phyloP scores from a whole-genome alignment of 2,888 invertebrate genomes.

The Polydrusus tereticollis region DNA sequence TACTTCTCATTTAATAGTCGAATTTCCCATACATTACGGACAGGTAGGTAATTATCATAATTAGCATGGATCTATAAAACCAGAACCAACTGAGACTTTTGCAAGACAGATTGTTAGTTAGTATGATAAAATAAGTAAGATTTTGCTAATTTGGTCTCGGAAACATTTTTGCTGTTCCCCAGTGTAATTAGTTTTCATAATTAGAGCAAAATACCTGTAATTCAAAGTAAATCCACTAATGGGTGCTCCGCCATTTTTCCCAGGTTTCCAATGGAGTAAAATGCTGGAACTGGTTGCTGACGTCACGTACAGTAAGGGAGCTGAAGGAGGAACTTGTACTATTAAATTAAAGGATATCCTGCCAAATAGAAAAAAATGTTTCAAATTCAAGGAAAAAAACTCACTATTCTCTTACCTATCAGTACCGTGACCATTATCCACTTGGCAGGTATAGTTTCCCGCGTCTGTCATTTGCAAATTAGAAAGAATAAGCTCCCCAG shows the following conservation, averaged over 20 bases:
- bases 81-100: too few relatives aligned
- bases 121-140: too few relatives aligned
- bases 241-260: slow-evolving; percentile 77
- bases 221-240: slow-evolving; percentile 78
- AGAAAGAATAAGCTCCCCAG: slow-evolving; percentile 76
- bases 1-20: too few relatives aligned
- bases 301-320: slow-evolving; percentile 80
- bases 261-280: slow-evolving; percentile 81
- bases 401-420: slow-evolving; percentile 66
- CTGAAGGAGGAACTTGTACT: slow-evolving; percentile 81
- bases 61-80: too few relatives aligned
- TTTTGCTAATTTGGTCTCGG: too few relatives aligned
- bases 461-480: slow-evolving; percentile 75
- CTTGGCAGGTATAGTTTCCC: slow-evolving; percentile 80
- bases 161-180: too few relatives aligned
- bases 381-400: background rate
- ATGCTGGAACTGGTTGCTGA: slow-evolving; percentile 83
- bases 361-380: slow-evolving; percentile 4
- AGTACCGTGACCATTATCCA: slow-evolving; percentile 77
- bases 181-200: too few relatives aligned
- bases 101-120: too few relatives aligned
- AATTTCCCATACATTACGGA: too few relatives aligned
- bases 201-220: slow-evolving; percentile 66
- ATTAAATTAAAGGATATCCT: slow-evolving; percentile 72
- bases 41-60: too few relatives aligned